Percentiles rank a stretch among this genome's conserved stretches.
Conservation (phyloP, 2,113 vertebrate species). For the Stegastes partitus region DNA sequence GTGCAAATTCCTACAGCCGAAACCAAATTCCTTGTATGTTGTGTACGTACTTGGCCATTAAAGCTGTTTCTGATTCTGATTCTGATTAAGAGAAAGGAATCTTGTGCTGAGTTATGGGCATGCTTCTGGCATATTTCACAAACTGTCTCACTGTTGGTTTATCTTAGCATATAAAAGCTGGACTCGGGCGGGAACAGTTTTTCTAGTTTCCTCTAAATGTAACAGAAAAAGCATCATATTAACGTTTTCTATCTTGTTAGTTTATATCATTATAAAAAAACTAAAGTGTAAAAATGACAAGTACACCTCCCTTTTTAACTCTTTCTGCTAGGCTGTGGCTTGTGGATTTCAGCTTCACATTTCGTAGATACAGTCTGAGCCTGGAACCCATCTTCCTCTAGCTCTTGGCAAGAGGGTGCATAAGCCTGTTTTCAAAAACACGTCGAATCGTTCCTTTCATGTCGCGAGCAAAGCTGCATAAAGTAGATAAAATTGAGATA, state of each 20-base stretch:
- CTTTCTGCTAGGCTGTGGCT: neutral
- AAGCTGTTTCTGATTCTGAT: too few relatives aligned
- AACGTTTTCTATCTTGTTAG: too few relatives aligned
- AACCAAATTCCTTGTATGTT: too few relatives aligned
- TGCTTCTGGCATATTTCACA: too few relatives aligned
- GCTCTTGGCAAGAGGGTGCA: neutral
- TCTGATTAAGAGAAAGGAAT: too few relatives aligned
- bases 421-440: neutral
- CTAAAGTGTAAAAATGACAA: too few relatives aligned
- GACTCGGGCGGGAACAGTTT: neutral
- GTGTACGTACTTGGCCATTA: too few relatives aligned
- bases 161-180: neutral
- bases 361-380: neutral
- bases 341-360: too few relatives aligned
- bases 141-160: too few relatives aligned
- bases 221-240: neutral
- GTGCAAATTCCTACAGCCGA: too few relatives aligned
- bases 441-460: conserved; percentile 1
- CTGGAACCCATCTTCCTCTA: neutral
- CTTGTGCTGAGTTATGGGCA: too few relatives aligned
- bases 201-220: neutral
- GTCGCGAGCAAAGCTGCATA: neutral
- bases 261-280: too few relatives aligned
- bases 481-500: neutral
- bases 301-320: neutral